Conservation (phyloP, 2,888 invertebrate genomes). For the Heliconius charithonia region DNA sequence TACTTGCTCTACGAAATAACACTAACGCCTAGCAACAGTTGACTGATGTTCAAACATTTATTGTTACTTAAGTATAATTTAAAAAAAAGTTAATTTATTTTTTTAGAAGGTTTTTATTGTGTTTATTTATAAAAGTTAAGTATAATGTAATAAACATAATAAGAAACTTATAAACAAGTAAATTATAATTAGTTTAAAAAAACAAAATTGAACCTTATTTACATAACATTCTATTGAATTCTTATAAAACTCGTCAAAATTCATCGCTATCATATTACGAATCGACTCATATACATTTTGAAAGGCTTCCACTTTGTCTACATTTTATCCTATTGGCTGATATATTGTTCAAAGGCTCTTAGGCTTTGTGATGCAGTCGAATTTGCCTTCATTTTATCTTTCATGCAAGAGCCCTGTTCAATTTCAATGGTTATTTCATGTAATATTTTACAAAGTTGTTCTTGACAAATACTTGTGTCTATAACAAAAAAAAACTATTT, state of each 20-base stretch:
- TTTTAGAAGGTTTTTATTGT: no score
- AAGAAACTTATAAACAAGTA: no score
- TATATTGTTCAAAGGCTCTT: conserved; percentile 37
- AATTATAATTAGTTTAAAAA: background rate
- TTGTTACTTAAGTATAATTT: no score
- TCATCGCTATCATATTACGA: conserved; percentile 22
- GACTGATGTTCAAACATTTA: no score
- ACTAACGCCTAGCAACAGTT: no score
- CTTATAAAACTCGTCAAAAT: conserved; percentile 6
- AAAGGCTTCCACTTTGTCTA: conserved; percentile 37
- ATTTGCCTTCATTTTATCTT: conserved; percentile 29
- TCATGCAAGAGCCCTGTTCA: conserved; percentile 11
- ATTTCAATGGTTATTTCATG: conserved; percentile 15
- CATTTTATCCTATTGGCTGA: conserved; percentile 32
- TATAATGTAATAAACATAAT: no score
- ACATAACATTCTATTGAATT: background rate
- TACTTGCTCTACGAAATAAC: no score
- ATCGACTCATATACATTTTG: conserved; percentile 24
- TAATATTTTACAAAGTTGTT: background rate
- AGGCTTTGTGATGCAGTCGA: conserved; percentile 34
- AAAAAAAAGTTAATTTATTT: no score
- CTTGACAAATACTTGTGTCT: background rate
- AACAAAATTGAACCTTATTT: background rate
- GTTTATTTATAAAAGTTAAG: no score
- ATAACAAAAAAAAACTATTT: no score